phyloP scores from a whole-genome alignment of 2,888 invertebrate species.

The Pecten maximus region DNA sequence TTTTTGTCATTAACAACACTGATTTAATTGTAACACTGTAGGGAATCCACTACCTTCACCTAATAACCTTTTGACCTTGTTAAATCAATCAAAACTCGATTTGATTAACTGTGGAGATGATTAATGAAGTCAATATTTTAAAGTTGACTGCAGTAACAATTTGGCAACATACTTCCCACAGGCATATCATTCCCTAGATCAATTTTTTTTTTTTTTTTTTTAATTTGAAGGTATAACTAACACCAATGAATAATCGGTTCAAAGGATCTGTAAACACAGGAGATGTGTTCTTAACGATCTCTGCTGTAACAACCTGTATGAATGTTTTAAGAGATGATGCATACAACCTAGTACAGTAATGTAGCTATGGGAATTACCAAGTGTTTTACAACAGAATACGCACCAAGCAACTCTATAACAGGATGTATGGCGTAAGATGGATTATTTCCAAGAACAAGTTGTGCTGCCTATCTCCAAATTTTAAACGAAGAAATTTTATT shows the following conservation, averaged over 20 bases:
- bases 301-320: background rate
- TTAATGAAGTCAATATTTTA: background rate
- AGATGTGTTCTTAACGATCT: background rate
- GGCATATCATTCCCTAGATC: constrained; percentile 13
- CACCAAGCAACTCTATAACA: background rate
- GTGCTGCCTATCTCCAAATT: background rate
- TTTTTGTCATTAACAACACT: no score
- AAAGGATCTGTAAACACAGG: background rate
- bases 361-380: background rate
- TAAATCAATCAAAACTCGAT: background rate
- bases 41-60: background rate
- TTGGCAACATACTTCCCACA: background rate
- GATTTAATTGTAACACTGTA: background rate
- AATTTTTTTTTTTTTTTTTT: no score
- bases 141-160: background rate
- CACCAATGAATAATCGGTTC: background rate
- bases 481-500: background rate
- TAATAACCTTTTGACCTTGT: background rate
- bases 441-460: background rate
- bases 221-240: background rate
- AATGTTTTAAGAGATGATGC: background rate
- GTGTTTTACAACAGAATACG: background rate
- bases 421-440: background rate
- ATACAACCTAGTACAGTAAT: background rate
- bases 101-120: background rate